phyloP scores from a whole-genome alignment of 2,888 invertebrate genomes.

The Eutolmus rufibarbis region DNA sequence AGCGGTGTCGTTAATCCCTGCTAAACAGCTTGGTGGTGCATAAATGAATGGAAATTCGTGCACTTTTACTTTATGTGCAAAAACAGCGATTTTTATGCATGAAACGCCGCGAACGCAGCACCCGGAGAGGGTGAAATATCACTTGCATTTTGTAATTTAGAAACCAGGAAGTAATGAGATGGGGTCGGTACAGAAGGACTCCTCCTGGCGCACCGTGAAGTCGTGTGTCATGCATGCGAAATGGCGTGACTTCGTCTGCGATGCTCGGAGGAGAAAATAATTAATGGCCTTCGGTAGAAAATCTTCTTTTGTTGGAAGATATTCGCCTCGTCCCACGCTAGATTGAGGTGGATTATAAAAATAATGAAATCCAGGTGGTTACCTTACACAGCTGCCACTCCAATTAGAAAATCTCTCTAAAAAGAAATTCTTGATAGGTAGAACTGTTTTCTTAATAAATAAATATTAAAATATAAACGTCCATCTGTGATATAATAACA shows the following conservation, averaged over 20 bases:
- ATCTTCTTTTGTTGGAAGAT: neutral
- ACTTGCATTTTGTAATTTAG: neutral
- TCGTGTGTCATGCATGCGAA: neutral
- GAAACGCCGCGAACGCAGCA: neutral
- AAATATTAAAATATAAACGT: neutral
- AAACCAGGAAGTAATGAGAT: neutral
- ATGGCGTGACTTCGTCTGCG: neutral
- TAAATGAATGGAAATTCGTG: neutral
- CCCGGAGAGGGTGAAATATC: neutral
- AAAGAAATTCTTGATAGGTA: neutral
- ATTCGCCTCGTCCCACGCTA: neutral
- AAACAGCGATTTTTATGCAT: neutral
- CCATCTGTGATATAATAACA: too few species aligned
- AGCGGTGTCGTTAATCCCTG: neutral
- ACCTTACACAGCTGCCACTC: neutral
- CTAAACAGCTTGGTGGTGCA: neutral
- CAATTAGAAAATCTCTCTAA: neutral
- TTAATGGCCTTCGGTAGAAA: neutral
- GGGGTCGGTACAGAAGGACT: neutral
- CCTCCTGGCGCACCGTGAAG: neutral
- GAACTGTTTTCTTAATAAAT: neutral
- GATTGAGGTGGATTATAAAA: neutral
- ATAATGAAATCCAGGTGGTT: neutral
- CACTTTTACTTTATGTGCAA: neutral
- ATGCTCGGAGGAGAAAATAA: neutral